Evolutionary conservation across 2,113 vertebrate species (phyloP).

Genomic region (Bucco capensis): DNA sequence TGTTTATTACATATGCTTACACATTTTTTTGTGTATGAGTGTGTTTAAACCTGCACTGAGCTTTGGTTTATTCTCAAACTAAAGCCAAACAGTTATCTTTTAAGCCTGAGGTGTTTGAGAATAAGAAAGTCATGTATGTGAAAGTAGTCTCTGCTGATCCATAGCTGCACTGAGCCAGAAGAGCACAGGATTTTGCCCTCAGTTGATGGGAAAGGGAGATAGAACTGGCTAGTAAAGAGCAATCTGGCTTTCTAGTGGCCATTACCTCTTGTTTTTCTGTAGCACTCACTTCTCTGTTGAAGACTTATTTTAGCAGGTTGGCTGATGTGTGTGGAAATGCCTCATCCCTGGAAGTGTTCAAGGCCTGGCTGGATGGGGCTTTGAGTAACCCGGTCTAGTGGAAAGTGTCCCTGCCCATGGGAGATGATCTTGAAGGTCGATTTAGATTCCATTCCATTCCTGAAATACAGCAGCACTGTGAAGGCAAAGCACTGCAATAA

Average conservation of each 20-base stretch:
- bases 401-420: background rate
- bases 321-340: background rate
- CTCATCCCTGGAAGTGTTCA: background rate
- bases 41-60: background rate
- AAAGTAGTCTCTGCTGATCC: background rate
- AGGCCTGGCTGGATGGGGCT: background rate
- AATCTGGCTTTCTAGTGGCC: background rate
- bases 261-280: background rate
- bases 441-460: background rate
- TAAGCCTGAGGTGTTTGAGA: background rate
- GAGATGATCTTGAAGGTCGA: background rate
- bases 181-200: background rate
- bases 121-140: background rate
- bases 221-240: background rate
- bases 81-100: background rate
- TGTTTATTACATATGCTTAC: background rate
- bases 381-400: too few species aligned
- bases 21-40: background rate
- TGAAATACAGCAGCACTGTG: background rate
- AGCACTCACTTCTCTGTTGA: background rate
- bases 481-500: background rate
- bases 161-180: background rate
- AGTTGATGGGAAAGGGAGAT: background rate
- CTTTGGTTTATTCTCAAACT: background rate
- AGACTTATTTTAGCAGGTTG: background rate